A percentile compares a stretch with the other conserved stretches of the same genome.
Conservation (phyloP, 53 echinoderm and acorn worm species). For the Paracentrotus lividus region DNA sequence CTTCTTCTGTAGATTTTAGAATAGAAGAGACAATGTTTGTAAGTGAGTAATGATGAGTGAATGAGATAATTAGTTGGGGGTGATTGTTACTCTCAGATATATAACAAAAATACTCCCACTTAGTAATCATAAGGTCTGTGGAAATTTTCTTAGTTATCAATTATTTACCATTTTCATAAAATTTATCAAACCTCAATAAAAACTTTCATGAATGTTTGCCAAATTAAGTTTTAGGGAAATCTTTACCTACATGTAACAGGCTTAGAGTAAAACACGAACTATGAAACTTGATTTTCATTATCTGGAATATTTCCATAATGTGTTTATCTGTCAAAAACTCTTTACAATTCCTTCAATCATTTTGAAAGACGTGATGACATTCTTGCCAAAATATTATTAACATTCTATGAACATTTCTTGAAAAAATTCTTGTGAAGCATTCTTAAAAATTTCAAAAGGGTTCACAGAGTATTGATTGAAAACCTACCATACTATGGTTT, state of each 20-base stretch:
- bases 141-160: too few species aligned
- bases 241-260: too few species aligned
- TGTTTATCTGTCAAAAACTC: too few species aligned
- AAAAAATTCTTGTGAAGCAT: neutral
- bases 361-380: too few species aligned
- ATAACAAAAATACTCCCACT: neutral
- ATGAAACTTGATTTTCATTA: too few species aligned
- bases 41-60: slow-evolving; percentile 10
- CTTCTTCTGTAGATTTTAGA: neutral
- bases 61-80: neutral
- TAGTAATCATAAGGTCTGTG: too few species aligned
- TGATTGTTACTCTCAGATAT: slow-evolving; percentile 10
- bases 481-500: neutral
- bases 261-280: too few species aligned
- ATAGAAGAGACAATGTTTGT: neutral
- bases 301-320: too few species aligned
- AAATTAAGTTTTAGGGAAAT: neutral
- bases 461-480: neutral
- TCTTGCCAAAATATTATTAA: too few species aligned
- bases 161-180: neutral
- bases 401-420: neutral
- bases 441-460: neutral
- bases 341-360: too few species aligned
- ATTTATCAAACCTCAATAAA: neutral
- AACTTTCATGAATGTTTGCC: neutral